Evolutionary conservation across 2,888 invertebrate genomes (phyloP).

Genomic region (Euproctis similis): DNA sequence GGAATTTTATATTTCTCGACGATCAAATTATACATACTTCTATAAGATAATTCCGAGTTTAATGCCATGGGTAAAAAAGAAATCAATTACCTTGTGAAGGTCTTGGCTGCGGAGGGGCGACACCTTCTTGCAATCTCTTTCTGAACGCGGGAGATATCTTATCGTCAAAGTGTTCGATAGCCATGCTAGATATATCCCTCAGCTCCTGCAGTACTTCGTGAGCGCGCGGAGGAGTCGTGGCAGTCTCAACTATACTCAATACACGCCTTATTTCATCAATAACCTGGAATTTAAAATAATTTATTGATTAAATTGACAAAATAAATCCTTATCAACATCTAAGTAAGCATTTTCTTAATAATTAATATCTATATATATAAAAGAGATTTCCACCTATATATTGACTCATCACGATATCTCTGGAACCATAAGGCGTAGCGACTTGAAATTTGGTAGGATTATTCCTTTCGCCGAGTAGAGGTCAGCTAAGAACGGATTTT

Average conservation of each 20-base stretch:
- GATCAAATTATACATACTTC: neutral
- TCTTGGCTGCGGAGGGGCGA: conserved; percentile 28
- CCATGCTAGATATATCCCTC: conserved; percentile 94
- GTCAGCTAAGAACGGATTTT: too few species aligned
- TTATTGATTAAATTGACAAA: too few species aligned
- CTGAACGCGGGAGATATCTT: conserved; percentile 78
- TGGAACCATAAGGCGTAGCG: too few species aligned
- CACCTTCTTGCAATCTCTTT: conserved; percentile 47
- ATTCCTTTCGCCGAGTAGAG: too few species aligned
- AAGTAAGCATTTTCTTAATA: too few species aligned
- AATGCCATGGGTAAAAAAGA: too few species aligned
- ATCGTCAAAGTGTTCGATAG: conserved; percentile 97
- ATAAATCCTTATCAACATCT: too few species aligned
- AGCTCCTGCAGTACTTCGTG: conserved; percentile 92
- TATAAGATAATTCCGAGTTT: neutral
- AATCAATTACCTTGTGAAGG: conserved; percentile 30
- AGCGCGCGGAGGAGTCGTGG: conserved; percentile 80
- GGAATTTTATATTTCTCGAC: too few species aligned
- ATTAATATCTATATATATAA: too few species aligned
- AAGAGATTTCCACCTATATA: too few species aligned
- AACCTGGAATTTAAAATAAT: conserved; percentile 81
- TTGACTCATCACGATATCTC: too few species aligned
- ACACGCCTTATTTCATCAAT: conserved; percentile 91
- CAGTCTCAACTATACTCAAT: conserved; percentile 79
- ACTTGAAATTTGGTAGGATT: too few species aligned